Evolutionary conservation across 2,113 vertebrate genomes (phyloP).

Genomic region (Campylomormyrus numenius): DNA sequence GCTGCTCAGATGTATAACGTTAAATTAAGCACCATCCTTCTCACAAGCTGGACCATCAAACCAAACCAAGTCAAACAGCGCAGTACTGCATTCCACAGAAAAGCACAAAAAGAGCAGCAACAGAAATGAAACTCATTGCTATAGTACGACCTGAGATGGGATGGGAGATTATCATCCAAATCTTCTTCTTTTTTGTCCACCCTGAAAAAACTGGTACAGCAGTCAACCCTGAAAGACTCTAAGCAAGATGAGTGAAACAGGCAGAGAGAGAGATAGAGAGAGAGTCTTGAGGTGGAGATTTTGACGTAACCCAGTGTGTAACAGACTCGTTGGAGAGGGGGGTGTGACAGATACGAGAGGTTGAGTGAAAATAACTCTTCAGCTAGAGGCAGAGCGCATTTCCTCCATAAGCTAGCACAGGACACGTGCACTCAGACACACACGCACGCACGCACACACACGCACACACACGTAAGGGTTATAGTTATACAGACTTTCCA

Average conservation of each 20-base stretch:
- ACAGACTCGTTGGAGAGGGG: background rate
- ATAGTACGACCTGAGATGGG: constrained; percentile 6
- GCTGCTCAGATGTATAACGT: background rate
- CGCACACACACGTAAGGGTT: background rate
- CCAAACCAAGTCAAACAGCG: background rate
- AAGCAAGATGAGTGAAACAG: background rate
- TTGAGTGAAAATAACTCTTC: background rate
- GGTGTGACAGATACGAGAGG: background rate
- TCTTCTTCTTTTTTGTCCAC: background rate
- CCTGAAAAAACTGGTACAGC: background rate
- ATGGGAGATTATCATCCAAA: background rate
- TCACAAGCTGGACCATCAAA: background rate
- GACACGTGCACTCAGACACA: background rate
- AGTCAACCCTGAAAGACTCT: background rate
- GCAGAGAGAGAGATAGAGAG: background rate
- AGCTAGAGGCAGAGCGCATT: background rate
- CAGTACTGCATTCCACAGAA: background rate
- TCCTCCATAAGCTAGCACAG: constrained; percentile 6
- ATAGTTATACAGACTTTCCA: background rate
- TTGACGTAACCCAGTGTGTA: background rate
- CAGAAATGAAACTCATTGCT: background rate
- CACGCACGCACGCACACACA: background rate
- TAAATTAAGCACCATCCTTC: background rate
- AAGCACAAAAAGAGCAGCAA: background rate
- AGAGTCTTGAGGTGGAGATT: background rate